Conservation (phyloP, 2,888 invertebrate species). For the Epistrophe grossulariae region DNA sequence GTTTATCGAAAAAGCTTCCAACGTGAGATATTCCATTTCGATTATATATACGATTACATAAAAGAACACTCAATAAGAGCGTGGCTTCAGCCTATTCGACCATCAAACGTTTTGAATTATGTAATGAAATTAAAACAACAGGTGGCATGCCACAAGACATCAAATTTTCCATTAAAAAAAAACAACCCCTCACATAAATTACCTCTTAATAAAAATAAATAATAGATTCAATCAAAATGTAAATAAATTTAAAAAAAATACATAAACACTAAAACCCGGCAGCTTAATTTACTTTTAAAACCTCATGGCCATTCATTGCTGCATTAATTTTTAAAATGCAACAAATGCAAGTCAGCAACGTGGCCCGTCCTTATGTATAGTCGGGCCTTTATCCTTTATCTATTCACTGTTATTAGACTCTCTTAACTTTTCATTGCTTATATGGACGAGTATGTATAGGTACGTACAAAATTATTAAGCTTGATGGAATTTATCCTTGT, state of each 20-base stretch:
- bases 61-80: background rate
- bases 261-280: background rate
- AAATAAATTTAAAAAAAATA: background rate
- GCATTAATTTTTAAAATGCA: conserved; percentile 23
- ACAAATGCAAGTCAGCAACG: conserved; percentile 28
- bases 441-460: background rate
- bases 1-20: background rate
- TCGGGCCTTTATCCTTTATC: conserved; percentile 6
- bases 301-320: conserved; percentile 1
- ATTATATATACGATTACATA: background rate
- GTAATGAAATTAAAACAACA: conserved; percentile 1
- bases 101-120: background rate
- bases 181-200: background rate
- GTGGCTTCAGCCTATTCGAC: background rate
- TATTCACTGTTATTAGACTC: background rate
- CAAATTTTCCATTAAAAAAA: background rate
- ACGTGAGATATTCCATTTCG: background rate
- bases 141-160: background rate
- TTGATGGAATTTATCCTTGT: conserved; percentile 68
- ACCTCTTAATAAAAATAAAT: background rate
- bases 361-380: background rate
- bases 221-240: conserved; percentile 15
- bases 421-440: conserved; percentile 1
- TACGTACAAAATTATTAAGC: conserved; percentile 40
- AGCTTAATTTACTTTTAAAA: conserved; percentile 21